Base-by-base conservation (phyloP, 2,888 invertebrate genomes). In the Campoplex capitator region DNA sequence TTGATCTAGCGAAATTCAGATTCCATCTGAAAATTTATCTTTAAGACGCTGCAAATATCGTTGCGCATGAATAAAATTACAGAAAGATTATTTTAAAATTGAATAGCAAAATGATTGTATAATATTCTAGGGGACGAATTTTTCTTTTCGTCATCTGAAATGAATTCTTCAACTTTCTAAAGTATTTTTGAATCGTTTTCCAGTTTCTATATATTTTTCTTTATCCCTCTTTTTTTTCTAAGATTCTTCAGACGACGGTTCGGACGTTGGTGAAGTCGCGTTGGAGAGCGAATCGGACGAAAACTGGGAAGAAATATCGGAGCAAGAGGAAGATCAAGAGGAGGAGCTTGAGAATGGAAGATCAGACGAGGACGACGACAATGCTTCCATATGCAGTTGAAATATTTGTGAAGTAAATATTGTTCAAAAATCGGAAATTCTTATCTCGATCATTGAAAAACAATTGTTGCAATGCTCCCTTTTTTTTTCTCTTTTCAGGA, bases 221-320 rank as follows among this genome's bases (percentile, higher is more conserved):
- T 32, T 32, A 48, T 73, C 38, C 35, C 23, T 51, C 6, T 32
- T 54, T 32, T 32, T 18, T 45, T 13, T 42, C 62, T 7, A 35
- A 93, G 94, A 93, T 91, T 94, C 94, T n/a, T 93, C 94, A 0
- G 94, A 94, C 16, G 94, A 94, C 56, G 93, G 91, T 48, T 91
- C 90, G 3, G 93, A 92, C 56, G 86, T 93, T 18, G 92, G 91
- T n/a, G 93, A 93, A 79, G 88, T 90, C 3, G 93, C 93, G 65
- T 77, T 91, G n/a, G 92, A 89, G 54, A 93, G 93, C 23, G 94
- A 93, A 87, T 94, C 94, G 0, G 94, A 93, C 67, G 93, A 94
- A 13, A 92, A 92, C 88, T 94, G 94, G 94, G 93, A 93, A 81
- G 94, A 94, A 86, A 91, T 93, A 67, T 93, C 93, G 0, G 93